Conservation (phyloP, 2,113 vertebrate species). For the Callopanchax toddi region DNA sequence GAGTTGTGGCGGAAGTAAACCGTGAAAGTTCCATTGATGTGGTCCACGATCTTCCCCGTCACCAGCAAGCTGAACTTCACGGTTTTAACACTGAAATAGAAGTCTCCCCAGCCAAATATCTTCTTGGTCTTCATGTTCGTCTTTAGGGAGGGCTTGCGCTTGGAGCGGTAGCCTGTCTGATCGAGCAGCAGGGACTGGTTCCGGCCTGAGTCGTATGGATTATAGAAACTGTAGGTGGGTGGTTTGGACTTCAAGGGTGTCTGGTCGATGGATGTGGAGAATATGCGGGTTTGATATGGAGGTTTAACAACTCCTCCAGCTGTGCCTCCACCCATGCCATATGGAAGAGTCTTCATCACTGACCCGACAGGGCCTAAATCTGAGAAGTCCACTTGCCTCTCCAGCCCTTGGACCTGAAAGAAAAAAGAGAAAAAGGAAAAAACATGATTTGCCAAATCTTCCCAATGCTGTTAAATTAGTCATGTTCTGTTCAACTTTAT, state of each 20-base stretch:
- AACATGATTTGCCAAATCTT: neutral
- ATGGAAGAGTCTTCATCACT: slow-evolving; percentile 82
- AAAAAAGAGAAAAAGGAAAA: slow-evolving; percentile 20
- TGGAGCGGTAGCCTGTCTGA: slow-evolving; percentile 81
- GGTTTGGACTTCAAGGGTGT: slow-evolving; percentile 80
- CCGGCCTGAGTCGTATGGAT: slow-evolving; percentile 81
- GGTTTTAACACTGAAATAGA: slow-evolving; percentile 95
- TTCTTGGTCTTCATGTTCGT: slow-evolving; percentile 90
- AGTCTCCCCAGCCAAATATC: slow-evolving; percentile 98
- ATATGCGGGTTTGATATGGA: slow-evolving; percentile 78
- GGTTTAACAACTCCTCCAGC: slow-evolving; percentile 78
- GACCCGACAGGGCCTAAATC: slow-evolving; percentile 80
- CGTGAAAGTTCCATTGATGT: slow-evolving; percentile 97
- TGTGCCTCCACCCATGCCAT: slow-evolving; percentile 70
- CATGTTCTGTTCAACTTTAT: too few species aligned
- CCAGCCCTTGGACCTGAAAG: slow-evolving; percentile 83
- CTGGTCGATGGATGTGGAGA: slow-evolving; percentile 76
- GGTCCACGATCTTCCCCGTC: slow-evolving; percentile 92
- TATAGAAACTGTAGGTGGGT: slow-evolving; percentile 76
- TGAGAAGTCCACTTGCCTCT: slow-evolving; percentile 87
- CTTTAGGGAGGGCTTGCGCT: slow-evolving; percentile 90
- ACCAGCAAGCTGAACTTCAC: slow-evolving; percentile 89
- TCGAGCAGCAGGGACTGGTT: slow-evolving; percentile 81
- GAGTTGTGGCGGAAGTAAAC: slow-evolving; percentile 98
- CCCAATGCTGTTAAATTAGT: neutral